Conservation (phyloP, 2,797 vertebrate genomes). For the Phoxinus dragarum region DNA sequence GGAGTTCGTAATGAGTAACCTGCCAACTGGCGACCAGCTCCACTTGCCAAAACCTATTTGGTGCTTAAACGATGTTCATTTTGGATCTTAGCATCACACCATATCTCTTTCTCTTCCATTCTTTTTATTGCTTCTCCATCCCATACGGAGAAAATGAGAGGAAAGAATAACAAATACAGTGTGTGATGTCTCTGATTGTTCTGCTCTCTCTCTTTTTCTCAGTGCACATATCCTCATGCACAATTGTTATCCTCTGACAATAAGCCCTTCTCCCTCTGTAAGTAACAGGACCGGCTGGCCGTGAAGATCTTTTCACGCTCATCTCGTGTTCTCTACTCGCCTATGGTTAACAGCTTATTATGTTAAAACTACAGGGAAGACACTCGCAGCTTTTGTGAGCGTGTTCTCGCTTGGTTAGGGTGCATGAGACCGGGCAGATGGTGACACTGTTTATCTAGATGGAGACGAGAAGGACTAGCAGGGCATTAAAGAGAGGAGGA, state of each 20-base stretch:
- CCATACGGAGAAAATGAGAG: constrained; percentile 42
- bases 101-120: constrained; percentile 32
- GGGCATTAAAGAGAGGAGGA: not conserved
- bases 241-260: constrained; percentile 52
- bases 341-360: constrained; percentile 28
- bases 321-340: not conserved
- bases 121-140: constrained; percentile 36
- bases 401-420: constrained; percentile 32
- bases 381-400: constrained; percentile 37
- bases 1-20: not conserved
- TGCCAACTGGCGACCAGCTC: not conserved
- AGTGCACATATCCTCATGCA: constrained; percentile 33
- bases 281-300: constrained; percentile 31
- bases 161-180: constrained; percentile 40
- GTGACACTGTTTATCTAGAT: constrained; percentile 3
- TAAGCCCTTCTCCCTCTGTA: constrained; percentile 33
- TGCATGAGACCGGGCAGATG: constrained; percentile 20
- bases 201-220: constrained; percentile 8
- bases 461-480: not conserved
- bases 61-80: not conserved
- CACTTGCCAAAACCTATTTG: not conserved
- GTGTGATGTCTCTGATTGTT: constrained; percentile 60
- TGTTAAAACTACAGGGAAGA: constrained; percentile 43
- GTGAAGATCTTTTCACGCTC: constrained; percentile 35
- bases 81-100: constrained; percentile 5